Evolutionary conservation across 2,797 vertebrate genomes (phyloP).

Genomic region (Ataeniobius toweri): DNA sequence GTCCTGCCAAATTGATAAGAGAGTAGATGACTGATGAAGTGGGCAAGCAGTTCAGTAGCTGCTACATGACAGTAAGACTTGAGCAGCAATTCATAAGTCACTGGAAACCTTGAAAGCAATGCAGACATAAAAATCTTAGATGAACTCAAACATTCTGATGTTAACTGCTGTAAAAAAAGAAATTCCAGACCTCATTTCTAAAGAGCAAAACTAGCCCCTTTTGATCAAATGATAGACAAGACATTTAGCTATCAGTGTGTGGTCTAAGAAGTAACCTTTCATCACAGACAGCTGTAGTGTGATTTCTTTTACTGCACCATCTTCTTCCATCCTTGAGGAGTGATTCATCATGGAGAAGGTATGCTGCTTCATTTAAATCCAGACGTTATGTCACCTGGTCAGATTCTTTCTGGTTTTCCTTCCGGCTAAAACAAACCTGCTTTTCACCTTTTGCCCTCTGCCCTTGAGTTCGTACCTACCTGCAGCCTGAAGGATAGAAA

Average conservation of each 20-base stretch:
- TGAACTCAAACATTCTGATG: constrained; percentile 11
- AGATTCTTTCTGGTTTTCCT: constrained; percentile 48
- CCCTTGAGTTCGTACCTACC: constrained; percentile 23
- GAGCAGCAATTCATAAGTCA: constrained; percentile 28
- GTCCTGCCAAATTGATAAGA: constrained; percentile 23
- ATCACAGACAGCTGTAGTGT: constrained; percentile 15
- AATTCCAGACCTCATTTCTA: constrained; percentile 10
- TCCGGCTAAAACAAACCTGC: constrained; percentile 57
- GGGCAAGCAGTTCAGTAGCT: constrained; percentile 20
- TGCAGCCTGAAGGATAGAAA: constrained; percentile 23
- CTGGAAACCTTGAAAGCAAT: constrained; percentile 21
- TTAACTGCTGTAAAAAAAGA: too few relatives aligned
- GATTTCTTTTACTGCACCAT: constrained; percentile 26
- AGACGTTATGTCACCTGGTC: constrained; percentile 63
- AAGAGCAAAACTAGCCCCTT: constrained; percentile 38
- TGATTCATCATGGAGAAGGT: constrained; percentile 45
- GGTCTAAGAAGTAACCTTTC: constrained; percentile 28
- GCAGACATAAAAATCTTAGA: constrained; percentile 11
- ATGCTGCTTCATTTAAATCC: constrained; percentile 55
- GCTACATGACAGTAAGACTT: constrained; percentile 7
- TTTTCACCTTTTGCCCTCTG: constrained; percentile 47
- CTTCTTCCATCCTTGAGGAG: constrained; percentile 40
- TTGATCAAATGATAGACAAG: constrained; percentile 43
- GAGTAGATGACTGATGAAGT: constrained; percentile 41
- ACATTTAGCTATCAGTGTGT: constrained; percentile 56